A percentile compares a stretch with the other conserved stretches of the same genome.
phyloP scores from a whole-genome alignment of 2,113 vertebrate species.

The Poeciliopsis turrubarensis region DNA sequence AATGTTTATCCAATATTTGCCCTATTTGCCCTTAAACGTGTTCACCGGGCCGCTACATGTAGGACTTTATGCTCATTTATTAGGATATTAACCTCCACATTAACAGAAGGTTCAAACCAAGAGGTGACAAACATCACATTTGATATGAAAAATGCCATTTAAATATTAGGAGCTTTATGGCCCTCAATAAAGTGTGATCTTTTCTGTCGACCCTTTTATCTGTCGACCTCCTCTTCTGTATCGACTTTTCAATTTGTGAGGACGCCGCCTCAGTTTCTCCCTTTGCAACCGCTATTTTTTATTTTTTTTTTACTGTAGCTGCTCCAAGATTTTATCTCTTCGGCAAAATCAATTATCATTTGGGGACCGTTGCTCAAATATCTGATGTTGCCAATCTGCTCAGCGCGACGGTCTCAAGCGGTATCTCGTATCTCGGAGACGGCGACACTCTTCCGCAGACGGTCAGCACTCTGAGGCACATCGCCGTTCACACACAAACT shows the following conservation, averaged over 20 bases:
- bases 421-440: conserved; percentile 6
- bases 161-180: too few relatives aligned
- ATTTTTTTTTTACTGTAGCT: neutral
- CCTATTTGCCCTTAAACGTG: too few relatives aligned
- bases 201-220: conserved; percentile 3
- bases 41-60: too few relatives aligned
- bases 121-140: too few relatives aligned
- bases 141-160: too few relatives aligned
- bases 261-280: neutral
- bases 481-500: too few relatives aligned
- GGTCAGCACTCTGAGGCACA: too few relatives aligned
- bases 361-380: conserved; percentile 1
- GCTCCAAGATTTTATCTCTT: conserved; percentile 3
- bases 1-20: too few relatives aligned
- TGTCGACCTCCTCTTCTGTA: neutral
- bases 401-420: conserved; percentile 1
- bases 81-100: too few relatives aligned
- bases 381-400: neutral
- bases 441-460: conserved; percentile 3
- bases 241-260: neutral
- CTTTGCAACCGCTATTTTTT: neutral
- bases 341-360: conserved; percentile 4
- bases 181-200: neutral
- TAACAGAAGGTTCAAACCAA: too few relatives aligned
- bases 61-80: too few relatives aligned